Percentiles rank a stretch among this genome's conserved stretches.
phyloP scores from a whole-genome alignment of 2,888 invertebrate genomes.

The Colletes collaris region DNA sequence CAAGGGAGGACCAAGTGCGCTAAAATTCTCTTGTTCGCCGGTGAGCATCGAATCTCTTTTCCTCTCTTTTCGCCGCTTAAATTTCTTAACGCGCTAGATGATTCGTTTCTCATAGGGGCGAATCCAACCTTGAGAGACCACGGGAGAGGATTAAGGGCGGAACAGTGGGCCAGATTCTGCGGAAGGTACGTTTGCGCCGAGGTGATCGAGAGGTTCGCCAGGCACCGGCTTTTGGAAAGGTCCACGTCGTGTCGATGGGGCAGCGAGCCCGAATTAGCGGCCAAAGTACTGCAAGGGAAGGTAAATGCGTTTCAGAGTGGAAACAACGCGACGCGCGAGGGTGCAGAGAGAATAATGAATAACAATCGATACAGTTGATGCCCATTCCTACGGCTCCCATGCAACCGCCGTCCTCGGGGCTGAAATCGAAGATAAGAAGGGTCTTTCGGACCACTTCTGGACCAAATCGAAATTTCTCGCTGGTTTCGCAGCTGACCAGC shows the following conservation, averaged over 20 bases:
- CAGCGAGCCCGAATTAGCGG: conserved; percentile 86
- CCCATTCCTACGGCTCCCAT: conserved; percentile 66
- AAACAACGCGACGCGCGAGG: too few species aligned
- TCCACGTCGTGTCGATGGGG: conserved; percentile 86
- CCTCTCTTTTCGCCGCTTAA: too few species aligned
- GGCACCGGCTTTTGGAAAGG: conserved; percentile 85
- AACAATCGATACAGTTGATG: conserved; percentile 72
- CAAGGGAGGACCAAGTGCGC: conserved; percentile 90
- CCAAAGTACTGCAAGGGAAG: conserved; percentile 84
- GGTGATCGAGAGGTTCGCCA: conserved; percentile 88
- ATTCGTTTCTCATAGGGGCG: conserved; percentile 84
- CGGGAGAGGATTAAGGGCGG: conserved; percentile 88
- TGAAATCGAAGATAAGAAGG: conserved; percentile 85
- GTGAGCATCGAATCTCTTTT: conserved; percentile 81
- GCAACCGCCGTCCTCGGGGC: conserved; percentile 80
- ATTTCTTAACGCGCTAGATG: too few species aligned
- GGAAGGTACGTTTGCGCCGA: conserved; percentile 89
- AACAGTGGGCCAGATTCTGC: conserved; percentile 90
- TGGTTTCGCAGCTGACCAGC: conserved; percentile 85
- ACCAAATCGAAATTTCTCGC: conserved; percentile 83
- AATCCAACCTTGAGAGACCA: conserved; percentile 88
- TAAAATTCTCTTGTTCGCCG: conserved; percentile 89
- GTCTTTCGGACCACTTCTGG: conserved; percentile 86
- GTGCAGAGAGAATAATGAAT: not conserved
- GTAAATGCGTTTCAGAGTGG: conserved; percentile 69